These are phyloP conservation scores for Eueremaeus valkanovi DNA, from an alignment of 2,888 invertebrate genomes.

Conservation along the genomic window DNA sequence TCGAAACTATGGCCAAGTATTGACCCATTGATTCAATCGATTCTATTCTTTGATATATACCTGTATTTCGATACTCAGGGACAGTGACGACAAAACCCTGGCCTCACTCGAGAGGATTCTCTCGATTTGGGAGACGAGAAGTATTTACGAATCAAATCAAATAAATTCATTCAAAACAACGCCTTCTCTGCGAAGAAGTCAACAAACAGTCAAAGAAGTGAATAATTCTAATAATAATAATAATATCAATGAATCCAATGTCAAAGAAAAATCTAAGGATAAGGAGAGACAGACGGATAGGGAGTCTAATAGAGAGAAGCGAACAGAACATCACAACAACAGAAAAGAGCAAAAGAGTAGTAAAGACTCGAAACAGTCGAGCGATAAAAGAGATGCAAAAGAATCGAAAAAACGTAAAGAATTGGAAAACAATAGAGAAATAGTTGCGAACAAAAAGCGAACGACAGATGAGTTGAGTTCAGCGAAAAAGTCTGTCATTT, in stretches of 20 bases:
- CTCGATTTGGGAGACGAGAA: conserved; percentile 56
- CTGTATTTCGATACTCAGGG: conserved; percentile 48
- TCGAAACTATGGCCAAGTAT: conserved; percentile 70
- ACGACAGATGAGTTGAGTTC: conserved; percentile 10
- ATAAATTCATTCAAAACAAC: conserved; percentile 54
- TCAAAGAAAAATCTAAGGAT: neutral
- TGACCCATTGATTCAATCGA: neutral
- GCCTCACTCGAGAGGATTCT: conserved; percentile 53
- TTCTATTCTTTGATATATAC: neutral
- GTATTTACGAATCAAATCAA: conserved; percentile 64
- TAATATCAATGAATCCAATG: neutral
- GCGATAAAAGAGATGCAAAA: conserved; percentile 3
- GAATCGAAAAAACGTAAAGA: neutral
- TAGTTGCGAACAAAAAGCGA: conserved; percentile 4
- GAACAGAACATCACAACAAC: neutral
- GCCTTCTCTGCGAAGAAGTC: neutral
- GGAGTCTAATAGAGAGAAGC: neutral
- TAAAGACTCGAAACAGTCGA: neutral
- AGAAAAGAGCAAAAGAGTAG: conserved; percentile 18
- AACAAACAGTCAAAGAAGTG: neutral
- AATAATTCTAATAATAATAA: conserved; percentile 33
- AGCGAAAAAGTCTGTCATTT: conserved; percentile 13
- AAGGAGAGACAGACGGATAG: neutral
- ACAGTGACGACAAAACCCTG: conserved; percentile 52
- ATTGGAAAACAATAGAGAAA: conserved; percentile 16